Percentiles rank a stretch among this genome's conserved stretches.
Conservation (phyloP, 2,113 vertebrate genomes). For the Centrocercus urophasianus region DNA sequence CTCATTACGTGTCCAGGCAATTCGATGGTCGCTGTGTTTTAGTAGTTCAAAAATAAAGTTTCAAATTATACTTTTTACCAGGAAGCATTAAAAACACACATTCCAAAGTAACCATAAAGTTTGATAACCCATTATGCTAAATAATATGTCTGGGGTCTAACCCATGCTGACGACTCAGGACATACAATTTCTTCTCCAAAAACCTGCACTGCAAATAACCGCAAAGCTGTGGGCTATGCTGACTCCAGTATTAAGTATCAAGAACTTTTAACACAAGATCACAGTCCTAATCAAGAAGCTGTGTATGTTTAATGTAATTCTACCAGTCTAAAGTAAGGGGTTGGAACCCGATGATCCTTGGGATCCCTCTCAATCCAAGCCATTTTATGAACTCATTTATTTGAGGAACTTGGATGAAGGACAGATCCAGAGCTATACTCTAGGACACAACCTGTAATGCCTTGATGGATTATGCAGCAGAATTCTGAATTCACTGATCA, state of each 20-base stretch:
- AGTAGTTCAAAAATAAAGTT: neutral
- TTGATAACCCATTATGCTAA: neutral
- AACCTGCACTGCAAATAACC: constrained; percentile 37
- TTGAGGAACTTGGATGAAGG: neutral
- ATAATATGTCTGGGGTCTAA: neutral
- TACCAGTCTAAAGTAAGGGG: neutral
- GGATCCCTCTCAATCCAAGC: too few relatives aligned
- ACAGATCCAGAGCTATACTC: neutral
- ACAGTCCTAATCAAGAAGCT: neutral
- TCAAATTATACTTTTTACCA: neutral
- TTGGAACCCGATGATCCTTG: too few relatives aligned
- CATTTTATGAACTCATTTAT: neutral
- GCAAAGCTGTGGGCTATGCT: constrained; percentile 30
- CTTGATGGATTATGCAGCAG: neutral
- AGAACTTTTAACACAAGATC: neutral
- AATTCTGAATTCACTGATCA: neutral
- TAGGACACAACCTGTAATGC: neutral
- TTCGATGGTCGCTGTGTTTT: neutral
- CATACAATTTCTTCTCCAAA: neutral
- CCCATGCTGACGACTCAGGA: constrained; percentile 13
- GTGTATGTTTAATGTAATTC: neutral
- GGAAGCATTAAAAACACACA: neutral
- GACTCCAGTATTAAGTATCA: neutral
- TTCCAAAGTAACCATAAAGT: neutral
- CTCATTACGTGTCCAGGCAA: neutral